phyloP scores from a whole-genome alignment of 2,888 invertebrate genomes.

The Philopedon plagiatum region DNA sequence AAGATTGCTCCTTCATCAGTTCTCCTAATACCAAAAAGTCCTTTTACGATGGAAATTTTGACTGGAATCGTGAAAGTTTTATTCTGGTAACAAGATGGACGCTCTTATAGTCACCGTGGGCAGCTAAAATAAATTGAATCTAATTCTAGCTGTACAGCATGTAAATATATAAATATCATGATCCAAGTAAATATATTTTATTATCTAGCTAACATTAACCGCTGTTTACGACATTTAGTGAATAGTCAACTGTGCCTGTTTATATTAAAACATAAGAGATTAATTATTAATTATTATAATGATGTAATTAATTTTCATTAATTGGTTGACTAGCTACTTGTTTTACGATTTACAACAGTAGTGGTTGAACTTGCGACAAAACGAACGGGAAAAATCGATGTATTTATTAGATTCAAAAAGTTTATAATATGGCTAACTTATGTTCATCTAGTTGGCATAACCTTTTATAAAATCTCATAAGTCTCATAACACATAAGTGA shows the following conservation, averaged over 20 bases:
- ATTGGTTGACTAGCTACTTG: conserved; percentile 10
- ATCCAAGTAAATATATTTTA: conserved; percentile 12
- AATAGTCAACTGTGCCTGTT: conserved; percentile 18
- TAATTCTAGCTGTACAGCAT: not conserved
- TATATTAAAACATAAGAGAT: conserved; percentile 23
- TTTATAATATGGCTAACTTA: too few species aligned
- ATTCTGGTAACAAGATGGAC: too few species aligned
- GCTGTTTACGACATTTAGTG: conserved; percentile 16
- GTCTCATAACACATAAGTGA: too few species aligned
- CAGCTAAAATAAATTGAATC: too few species aligned
- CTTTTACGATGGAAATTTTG: too few species aligned
- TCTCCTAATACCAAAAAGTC: too few species aligned
- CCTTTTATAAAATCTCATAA: too few species aligned
- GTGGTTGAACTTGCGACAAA: not conserved
- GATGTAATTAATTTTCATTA: conserved; percentile 25
- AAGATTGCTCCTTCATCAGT: too few species aligned
- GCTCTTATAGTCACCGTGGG: too few species aligned
- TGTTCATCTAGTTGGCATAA: too few species aligned
- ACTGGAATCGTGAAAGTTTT: too few species aligned
- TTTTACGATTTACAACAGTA: conserved; percentile 7
- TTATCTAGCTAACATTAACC: not conserved
- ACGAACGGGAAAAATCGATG: not conserved
- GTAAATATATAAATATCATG: not conserved
- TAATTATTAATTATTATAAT: conserved; percentile 27
- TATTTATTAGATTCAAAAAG: not conserved